phyloP scores from a whole-genome alignment of 2,797 vertebrate genomes.

The Peromyscus melanophrys region DNA sequence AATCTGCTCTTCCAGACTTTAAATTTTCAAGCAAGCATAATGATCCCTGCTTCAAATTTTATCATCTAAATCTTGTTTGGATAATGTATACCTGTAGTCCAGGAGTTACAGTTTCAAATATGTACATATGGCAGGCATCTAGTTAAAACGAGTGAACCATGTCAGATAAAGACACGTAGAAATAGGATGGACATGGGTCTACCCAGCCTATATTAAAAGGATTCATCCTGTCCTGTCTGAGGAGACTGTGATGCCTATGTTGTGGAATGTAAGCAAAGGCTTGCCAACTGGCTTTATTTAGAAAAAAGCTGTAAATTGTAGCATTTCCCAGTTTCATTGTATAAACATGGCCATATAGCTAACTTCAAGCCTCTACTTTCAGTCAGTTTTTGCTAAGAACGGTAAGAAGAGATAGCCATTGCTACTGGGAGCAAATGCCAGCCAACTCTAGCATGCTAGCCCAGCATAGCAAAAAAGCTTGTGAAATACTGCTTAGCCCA shows the following conservation, averaged over 20 bases:
- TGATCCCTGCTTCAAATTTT: background rate
- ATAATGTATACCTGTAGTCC: background rate
- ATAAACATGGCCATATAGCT: conserved; percentile 22
- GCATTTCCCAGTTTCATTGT: background rate
- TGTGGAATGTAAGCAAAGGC: background rate
- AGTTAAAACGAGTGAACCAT: conserved; percentile 53
- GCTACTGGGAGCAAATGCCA: background rate
- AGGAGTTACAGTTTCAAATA: conserved; percentile 57
- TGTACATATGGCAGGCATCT: background rate
- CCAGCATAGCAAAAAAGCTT: background rate
- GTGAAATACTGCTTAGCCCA: background rate
- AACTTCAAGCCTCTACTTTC: conserved; percentile 17
- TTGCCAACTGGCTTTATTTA: background rate
- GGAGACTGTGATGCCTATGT: background rate
- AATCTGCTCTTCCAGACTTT: conserved; percentile 16
- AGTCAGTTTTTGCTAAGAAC: conserved; percentile 36
- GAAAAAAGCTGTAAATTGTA: background rate
- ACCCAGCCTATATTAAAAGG: background rate
- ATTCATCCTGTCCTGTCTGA: background rate
- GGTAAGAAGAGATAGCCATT: background rate
- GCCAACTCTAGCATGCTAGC: background rate
- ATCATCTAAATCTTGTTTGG: conserved; percentile 36
- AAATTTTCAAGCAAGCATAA: conserved; percentile 42
- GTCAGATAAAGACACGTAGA: background rate
- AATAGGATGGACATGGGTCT: background rate